Percentiles rank a stretch among this genome's conserved stretches.
Conservation (phyloP, 2,888 invertebrate genomes). For the Tholera decimalis region DNA sequence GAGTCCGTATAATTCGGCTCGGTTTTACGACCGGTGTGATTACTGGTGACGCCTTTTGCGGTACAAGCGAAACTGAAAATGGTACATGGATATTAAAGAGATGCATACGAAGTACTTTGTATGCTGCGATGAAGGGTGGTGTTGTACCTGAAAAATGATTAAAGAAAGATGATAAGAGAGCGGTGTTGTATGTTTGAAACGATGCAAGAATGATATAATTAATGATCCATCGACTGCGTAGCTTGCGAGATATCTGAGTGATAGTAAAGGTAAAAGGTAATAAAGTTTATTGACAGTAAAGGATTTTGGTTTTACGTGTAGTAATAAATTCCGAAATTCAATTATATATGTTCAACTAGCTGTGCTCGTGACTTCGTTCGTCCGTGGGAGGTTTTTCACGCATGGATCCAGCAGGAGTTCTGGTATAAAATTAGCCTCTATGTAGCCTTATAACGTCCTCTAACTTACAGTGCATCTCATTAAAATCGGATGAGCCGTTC, state of each 20-base stretch:
- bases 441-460: too few species aligned
- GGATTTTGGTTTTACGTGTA: constrained; percentile 29
- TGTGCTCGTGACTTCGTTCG: too few species aligned
- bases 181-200: background rate
- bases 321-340: constrained; percentile 21
- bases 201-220: constrained; percentile 22
- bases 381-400: too few species aligned
- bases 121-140: constrained; percentile 4
- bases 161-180: constrained; percentile 1
- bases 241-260: constrained; percentile 3
- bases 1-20: constrained; percentile 83
- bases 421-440: too few species aligned
- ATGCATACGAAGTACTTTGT: constrained; percentile 35
- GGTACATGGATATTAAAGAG: constrained; percentile 57
- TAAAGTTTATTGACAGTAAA: constrained; percentile 26
- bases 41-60: constrained; percentile 73
- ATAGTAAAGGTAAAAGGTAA: constrained; percentile 21
- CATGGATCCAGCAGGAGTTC: too few species aligned
- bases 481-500: too few species aligned
- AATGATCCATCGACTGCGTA: constrained; percentile 14
- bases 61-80: constrained; percentile 84
- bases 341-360: constrained; percentile 20
- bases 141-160: constrained; percentile 36
- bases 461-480: too few species aligned
- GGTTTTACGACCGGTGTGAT: constrained; percentile 79